Percentiles rank a stretch among this genome's conserved stretches.
Conservation (phyloP, 2,113 vertebrate species). For the Oceanites oceanicus region DNA sequence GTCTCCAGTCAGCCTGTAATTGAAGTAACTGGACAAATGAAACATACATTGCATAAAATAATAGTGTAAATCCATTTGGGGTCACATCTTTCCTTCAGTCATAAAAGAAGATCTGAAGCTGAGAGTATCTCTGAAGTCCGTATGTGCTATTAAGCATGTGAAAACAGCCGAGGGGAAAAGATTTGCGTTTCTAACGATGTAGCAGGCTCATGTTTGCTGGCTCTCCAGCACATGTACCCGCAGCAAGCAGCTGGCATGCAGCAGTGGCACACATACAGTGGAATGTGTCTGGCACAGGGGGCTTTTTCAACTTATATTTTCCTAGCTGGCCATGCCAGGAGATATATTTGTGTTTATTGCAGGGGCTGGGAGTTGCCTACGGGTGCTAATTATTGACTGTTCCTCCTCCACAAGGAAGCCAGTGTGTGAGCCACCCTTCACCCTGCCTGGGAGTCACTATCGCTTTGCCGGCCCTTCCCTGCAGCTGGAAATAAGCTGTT, state of each 20-base stretch:
- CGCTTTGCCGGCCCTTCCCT: neutral
- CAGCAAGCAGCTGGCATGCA: neutral
- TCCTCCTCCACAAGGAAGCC: conserved; percentile 32
- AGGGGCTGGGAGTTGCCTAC: conserved; percentile 6
- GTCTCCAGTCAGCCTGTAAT: neutral
- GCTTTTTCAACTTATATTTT: conserved; percentile 28
- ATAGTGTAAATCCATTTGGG: accelerated
- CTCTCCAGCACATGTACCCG: neutral
- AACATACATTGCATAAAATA: neutral
- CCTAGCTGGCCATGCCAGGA: conserved; percentile 33
- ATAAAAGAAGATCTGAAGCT: neutral
- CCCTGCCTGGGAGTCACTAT: neutral
- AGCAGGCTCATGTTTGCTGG: neutral
- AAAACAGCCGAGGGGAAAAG: neutral
- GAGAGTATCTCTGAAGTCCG: neutral
- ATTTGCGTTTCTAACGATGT: neutral
- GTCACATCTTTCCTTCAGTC: neutral
- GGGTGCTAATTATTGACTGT: conserved; percentile 12
- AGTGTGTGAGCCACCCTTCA: conserved; percentile 12
- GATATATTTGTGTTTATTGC: conserved; percentile 58
- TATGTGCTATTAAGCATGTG: neutral
- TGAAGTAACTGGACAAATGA: neutral
- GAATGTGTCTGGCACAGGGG: conserved; percentile 10
- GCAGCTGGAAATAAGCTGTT: conserved; percentile 28
- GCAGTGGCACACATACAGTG: neutral